These are phyloP conservation scores for Melospiza melodia DNA, from an alignment of 2,113 vertebrate genomes.

Conservation along the genomic window DNA sequence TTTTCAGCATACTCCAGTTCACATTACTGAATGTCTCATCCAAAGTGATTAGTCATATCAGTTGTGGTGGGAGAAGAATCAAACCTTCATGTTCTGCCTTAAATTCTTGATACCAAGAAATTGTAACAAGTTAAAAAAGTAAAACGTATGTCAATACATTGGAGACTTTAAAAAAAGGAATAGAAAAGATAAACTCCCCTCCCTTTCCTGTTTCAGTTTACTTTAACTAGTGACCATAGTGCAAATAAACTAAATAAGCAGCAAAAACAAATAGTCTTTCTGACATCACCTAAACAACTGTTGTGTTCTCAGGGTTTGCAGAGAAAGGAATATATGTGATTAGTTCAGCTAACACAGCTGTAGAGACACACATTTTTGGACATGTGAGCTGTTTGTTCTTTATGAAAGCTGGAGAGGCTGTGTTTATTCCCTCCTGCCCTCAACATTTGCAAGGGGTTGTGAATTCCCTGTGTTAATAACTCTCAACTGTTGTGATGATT, in stretches of 20 bases:
- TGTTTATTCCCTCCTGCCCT: neutral
- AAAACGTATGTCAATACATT: neutral
- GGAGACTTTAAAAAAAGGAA: neutral
- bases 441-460: neutral
- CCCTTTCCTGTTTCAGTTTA: conserved; percentile 26
- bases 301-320: conserved; percentile 11
- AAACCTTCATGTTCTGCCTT: neutral
- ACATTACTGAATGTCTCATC: neutral
- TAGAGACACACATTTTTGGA: neutral
- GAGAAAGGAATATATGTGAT: neutral
- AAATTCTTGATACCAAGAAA: neutral
- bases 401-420: neutral
- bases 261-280: conserved; percentile 42
- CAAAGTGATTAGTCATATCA: neutral
- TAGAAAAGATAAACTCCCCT: neutral
- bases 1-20: neutral
- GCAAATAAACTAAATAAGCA: conserved; percentile 43
- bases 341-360: conserved; percentile 12
- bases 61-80: neutral
- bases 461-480: neutral
- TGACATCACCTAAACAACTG: neutral
- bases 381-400: neutral
- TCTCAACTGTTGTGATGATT: neutral
- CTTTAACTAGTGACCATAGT: conserved; percentile 14
- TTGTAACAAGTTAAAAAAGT: neutral